Conservation (phyloP, 2,797 vertebrate species). For the Diceros bicornis region DNA sequence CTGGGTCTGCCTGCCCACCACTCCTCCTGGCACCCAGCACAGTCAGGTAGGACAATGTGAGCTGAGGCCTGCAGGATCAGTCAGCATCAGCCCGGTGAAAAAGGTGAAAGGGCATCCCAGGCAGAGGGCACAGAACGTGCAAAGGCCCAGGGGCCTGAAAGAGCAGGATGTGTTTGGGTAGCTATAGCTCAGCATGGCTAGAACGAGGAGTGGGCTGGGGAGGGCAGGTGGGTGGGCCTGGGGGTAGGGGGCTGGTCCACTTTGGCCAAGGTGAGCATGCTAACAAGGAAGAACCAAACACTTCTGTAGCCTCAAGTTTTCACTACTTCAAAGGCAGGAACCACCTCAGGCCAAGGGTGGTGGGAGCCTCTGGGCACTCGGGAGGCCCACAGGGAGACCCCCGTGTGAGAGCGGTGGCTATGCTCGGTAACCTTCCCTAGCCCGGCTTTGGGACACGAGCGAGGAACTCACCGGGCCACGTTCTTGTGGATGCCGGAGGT, state of each 20-base stretch:
- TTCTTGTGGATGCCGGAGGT: constrained; percentile 91
- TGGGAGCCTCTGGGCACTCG: background rate
- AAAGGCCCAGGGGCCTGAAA: background rate
- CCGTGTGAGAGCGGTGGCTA: fast-evolving
- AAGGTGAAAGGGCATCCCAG: background rate
- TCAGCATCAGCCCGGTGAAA: fast-evolving
- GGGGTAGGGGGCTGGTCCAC: too few relatives aligned
- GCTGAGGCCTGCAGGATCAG: background rate
- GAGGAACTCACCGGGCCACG: constrained; percentile 92
- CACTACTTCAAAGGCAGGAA: background rate
- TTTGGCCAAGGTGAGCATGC: background rate
- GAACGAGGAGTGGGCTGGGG: too few relatives aligned
- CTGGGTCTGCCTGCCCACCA: background rate
- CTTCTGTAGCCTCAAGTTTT: fast-evolving
- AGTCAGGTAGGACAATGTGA: background rate
- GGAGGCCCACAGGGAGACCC: fast-evolving
- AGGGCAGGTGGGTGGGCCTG: background rate
- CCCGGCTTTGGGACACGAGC: fast-evolving
- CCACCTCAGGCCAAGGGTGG: too few relatives aligned
- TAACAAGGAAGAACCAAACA: background rate
- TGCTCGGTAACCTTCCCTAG: fast-evolving
- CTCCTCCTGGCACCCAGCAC: background rate
- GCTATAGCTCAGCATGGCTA: background rate
- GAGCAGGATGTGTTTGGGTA: fast-evolving
- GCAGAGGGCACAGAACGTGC: background rate